phyloP scores from a whole-genome alignment of 2,113 vertebrate genomes.

The Misgurnus mizolepis region DNA sequence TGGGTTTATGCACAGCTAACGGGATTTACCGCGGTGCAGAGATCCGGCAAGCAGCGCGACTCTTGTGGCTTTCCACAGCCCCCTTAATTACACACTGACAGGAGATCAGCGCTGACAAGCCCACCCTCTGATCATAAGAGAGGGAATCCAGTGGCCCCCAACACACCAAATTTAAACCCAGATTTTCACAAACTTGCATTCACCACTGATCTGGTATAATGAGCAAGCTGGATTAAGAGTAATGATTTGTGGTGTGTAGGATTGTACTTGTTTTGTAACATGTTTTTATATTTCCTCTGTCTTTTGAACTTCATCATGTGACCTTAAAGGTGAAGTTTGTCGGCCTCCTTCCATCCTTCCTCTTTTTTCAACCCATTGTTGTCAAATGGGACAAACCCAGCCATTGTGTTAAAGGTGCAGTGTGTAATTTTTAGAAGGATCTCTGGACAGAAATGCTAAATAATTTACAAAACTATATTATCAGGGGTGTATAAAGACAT shows the following conservation, averaged over 20 bases:
- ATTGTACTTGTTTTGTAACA: too few species aligned
- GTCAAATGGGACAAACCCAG: too few species aligned
- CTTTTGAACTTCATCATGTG: too few species aligned
- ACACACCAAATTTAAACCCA: background rate
- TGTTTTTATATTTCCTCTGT: too few species aligned
- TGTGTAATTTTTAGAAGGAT: too few species aligned
- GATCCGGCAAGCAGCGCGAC: constrained; percentile 45
- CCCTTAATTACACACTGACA: constrained; percentile 64
- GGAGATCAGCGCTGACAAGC: constrained; percentile 55
- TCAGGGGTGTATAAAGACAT: too few species aligned
- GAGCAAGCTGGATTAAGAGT: background rate
- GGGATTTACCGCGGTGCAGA: constrained; percentile 60
- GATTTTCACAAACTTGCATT: background rate
- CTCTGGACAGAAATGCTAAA: too few species aligned
- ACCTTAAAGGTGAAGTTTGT: too few species aligned
- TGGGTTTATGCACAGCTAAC: constrained; percentile 66
- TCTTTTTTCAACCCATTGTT: too few species aligned
- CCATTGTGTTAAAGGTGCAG: too few species aligned
- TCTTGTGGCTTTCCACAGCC: constrained; percentile 50
- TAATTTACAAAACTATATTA: too few species aligned
- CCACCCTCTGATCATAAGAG: constrained; percentile 34
- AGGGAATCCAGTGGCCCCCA: constrained; percentile 12
- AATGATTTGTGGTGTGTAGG: background rate
- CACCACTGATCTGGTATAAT: constrained; percentile 4
- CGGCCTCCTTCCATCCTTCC: too few species aligned